phyloP scores from a whole-genome alignment of 30 jellyfish, hydroid and myxozoan genomes.

The Phacellophora camtschatica region DNA sequence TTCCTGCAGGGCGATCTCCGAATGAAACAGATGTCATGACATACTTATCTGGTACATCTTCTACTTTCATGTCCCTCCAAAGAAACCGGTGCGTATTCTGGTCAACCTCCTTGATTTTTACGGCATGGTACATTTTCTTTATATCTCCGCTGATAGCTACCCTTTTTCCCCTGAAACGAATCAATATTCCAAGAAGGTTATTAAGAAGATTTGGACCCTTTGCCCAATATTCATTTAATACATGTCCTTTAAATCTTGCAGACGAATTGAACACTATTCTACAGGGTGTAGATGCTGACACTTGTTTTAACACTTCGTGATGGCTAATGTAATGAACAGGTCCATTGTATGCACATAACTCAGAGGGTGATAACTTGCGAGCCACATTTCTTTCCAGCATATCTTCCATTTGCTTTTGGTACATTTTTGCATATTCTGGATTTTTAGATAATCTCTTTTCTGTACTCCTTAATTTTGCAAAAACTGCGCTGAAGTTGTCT shows the following conservation, averaged over 20 bases:
- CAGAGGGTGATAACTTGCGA: slow-evolving; percentile 20
- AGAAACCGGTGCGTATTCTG: slow-evolving; percentile 62
- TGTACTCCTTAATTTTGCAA: background rate
- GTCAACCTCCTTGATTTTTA: slow-evolving; percentile 35
- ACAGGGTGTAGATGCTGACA: slow-evolving; percentile 53
- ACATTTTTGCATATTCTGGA: slow-evolving; percentile 50
- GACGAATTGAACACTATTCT: slow-evolving; percentile 64
- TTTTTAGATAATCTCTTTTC: slow-evolving; percentile 3
- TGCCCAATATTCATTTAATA: slow-evolving; percentile 56
- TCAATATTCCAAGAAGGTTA: slow-evolving; percentile 44
- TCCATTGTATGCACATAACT: slow-evolving; percentile 25
- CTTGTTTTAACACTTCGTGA: slow-evolving; percentile 49
- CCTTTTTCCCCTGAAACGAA: slow-evolving; percentile 61
- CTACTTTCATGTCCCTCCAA: slow-evolving; percentile 31
- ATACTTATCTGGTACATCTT: slow-evolving; percentile 22
- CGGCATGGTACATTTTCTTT: slow-evolving; percentile 48
- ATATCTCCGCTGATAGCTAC: slow-evolving; percentile 47
- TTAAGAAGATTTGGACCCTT: slow-evolving; percentile 84
- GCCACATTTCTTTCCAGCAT: slow-evolving; percentile 35
- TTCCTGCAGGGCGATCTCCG: slow-evolving; percentile 67
- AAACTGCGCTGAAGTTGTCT: background rate
- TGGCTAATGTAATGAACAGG: slow-evolving; percentile 72
- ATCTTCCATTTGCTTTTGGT: slow-evolving; percentile 49
- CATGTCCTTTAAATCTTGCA: slow-evolving; percentile 55
- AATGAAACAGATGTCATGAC: slow-evolving; percentile 56